These are phyloP conservation scores for Linnaemya vulpina DNA, from an alignment of 2,888 invertebrate genomes.

Conservation along the genomic window DNA sequence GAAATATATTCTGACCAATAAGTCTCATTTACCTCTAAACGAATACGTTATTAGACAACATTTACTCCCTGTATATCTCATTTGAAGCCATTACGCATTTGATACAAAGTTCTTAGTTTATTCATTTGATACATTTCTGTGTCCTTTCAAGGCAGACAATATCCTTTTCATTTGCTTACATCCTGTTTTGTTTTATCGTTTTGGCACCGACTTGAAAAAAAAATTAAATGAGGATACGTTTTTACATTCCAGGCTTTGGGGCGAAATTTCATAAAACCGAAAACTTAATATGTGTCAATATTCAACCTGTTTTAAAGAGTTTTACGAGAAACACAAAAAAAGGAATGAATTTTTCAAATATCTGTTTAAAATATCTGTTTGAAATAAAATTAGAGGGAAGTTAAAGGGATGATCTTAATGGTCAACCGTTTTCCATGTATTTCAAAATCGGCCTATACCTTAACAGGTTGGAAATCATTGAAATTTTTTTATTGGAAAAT, in stretches of 20 bases:
- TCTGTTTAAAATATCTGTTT: conserved; percentile 28
- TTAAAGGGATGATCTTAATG: too few species aligned
- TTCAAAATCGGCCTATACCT: too few species aligned
- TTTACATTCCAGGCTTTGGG: not conserved
- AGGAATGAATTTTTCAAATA: conserved; percentile 25
- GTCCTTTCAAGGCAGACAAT: not conserved
- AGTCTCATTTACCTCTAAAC: too few species aligned
- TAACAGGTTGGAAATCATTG: too few species aligned
- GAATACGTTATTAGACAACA: not conserved
- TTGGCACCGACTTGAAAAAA: not conserved
- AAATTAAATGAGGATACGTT: not conserved
- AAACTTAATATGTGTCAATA: conserved; percentile 33
- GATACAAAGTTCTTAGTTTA: conserved; percentile 6
- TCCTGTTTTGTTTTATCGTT: conserved; percentile 35
- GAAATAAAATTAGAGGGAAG: too few species aligned
- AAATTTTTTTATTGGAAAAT: too few species aligned
- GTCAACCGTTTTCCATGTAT: too few species aligned
- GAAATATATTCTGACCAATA: too few species aligned
- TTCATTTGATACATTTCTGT: not conserved
- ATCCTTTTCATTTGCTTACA: conserved; percentile 13
- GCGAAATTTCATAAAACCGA: not conserved
- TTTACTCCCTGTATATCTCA: not conserved
- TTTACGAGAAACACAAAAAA: not conserved
- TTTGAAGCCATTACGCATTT: not conserved
- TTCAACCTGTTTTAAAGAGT: not conserved